Evolutionary conservation across 1,140 invertebrate genomes (phyloP), one percentile per base, ranked within the genome.

Genomic region (Drosophila parvula): DNA sequence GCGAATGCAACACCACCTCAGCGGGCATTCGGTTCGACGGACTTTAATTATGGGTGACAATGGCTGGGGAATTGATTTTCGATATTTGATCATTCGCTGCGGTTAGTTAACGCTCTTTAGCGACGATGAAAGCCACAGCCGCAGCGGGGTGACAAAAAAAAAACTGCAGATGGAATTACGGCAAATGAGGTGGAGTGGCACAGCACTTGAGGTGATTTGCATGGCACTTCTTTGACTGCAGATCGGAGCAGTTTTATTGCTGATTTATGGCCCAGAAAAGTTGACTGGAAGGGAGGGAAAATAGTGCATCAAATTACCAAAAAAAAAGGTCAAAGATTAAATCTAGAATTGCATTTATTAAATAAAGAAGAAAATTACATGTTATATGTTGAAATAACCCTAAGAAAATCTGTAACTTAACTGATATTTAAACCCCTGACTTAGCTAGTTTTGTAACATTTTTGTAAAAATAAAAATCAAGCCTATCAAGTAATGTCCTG

Each of bases 81-180:
- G 84, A 89, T 89, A 89, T 89, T 89, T 89, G 84, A 89, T 84
- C 84, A 90, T 89, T 89, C 81, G 85, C 74, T 89, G 84, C 74
- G 84, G 84, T 89, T 89, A 84, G 84, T 89, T 89, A 89, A 89
- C 80, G 84, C 84, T 89, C 77, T 84, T 88, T 89, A 88, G 69
- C 69, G 81, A 27, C 69, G 81, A 27, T 55, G 64, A 63, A 62
- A 76, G 59, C 44, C 22, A 3, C 78, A 67, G 62, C 34, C 58
- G 22, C 32, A 48, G 53, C 61, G 80, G 75, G 60, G 63, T 83
- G 48, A 47, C 68, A 65, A 57, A 32, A 50, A 57, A 32, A 50
- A 30, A 30, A 12, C 55, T 51, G 28, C 78, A 84, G 74, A 89
- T 89, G 78, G 59, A 78, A 89, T 84, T 84, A 84, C 80, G 79